Evolutionary conservation across 2,113 vertebrate species (phyloP), one percentile per base, ranked within the genome.

Genomic region (Nanorana parkeri): DNA sequence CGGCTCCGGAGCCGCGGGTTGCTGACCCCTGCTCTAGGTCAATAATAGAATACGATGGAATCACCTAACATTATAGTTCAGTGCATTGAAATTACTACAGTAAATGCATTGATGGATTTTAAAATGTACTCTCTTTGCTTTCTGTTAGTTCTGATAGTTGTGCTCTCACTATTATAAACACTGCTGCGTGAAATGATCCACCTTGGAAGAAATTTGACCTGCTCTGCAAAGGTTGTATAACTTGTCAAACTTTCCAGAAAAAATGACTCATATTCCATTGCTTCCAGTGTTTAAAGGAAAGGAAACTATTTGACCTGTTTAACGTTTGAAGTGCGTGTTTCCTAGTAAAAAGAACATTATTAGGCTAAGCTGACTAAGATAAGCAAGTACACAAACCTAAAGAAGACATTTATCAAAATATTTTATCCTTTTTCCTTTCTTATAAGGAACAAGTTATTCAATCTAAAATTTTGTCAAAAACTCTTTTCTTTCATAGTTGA

Each of bases 161-260:
- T 21, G 28, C 78, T 24, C 28, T 69, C 69, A 78, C 19, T 68
- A 41, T 36, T 69, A 68, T 28, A 19, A 13, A 69, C 67, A 69
- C 78, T 69, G 60, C 16, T 21, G 54, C 61, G 66, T 60, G 54
- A 79, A 69, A 66, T 69, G 28, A 69, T 24, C 66, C 47, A 60
- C 66, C 66, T 69, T 80, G 78, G 78, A 80, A 80, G 55, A 67
- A 71, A 80, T 69, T 80, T 80, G 67, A 80, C 78, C 78, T 80
- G 54, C 29, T 69, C 51, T 80, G 20, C 6, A 80, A 80, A 61
- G 78, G 78, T 80, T 36, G 15, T 47, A 47, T 47, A 47, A 47
- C 41, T 47, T 47, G 19, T 80, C 16, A 80, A 69, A 80, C 29
- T 61, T 69, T 69, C 55, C 78, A 69, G 61, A 29, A 80, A 69